Evolutionary conservation across 2,888 invertebrate genomes (phyloP).

Genomic region (Matsumyia berberina): DNA sequence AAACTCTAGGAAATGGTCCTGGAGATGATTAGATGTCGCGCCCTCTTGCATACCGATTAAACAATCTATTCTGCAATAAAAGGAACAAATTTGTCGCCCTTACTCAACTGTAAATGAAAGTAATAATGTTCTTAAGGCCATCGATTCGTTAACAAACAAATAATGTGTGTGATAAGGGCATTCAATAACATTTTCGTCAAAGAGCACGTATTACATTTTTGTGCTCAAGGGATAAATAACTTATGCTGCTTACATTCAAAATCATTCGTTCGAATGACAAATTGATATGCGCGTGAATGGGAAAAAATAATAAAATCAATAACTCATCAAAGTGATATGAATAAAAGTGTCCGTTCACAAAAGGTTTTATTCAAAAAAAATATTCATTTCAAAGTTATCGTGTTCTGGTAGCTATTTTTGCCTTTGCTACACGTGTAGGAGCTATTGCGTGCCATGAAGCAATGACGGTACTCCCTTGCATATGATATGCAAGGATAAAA

Average conservation of each 20-base stretch:
- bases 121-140: too few relatives aligned
- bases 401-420: background rate
- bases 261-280: conserved; percentile 6
- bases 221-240: background rate
- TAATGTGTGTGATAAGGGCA: too few relatives aligned
- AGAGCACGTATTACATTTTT: background rate
- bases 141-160: too few relatives aligned
- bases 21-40: too few relatives aligned
- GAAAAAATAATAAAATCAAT: conserved; percentile 7
- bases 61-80: too few relatives aligned
- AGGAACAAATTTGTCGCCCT: too few relatives aligned
- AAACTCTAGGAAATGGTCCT: too few relatives aligned
- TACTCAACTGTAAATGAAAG: too few relatives aligned
- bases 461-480: background rate
- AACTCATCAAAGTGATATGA: conserved; percentile 22
- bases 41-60: too few relatives aligned
- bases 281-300: background rate
- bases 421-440: conserved; percentile 5
- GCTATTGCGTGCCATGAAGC: background rate
- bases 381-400: background rate
- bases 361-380: conserved; percentile 13
- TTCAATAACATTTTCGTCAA: too few relatives aligned
- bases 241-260: background rate
- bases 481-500: background rate
- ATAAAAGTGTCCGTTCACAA: conserved; percentile 10